Percentiles rank a stretch among this genome's conserved stretches.
phyloP scores from a whole-genome alignment of 2,113 vertebrate genomes.

The Columba livia region DNA sequence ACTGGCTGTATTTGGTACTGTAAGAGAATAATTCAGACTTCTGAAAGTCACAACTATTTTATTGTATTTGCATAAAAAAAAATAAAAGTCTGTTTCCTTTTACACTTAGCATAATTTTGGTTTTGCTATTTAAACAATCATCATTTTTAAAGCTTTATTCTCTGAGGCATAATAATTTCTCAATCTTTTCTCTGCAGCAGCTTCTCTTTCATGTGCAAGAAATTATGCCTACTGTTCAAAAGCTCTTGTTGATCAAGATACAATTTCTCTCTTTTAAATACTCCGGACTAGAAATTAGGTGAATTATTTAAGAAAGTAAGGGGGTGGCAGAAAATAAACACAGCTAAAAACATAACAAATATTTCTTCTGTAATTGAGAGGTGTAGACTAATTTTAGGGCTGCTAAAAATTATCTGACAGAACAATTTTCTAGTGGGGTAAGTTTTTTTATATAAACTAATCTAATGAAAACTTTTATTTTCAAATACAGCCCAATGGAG shows the following conservation, averaged over 20 bases:
- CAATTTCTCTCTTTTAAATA: not conserved
- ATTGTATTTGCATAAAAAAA: not conserved
- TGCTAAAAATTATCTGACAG: not conserved
- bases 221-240: not conserved
- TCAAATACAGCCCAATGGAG: not conserved
- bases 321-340: not conserved
- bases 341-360: not conserved
- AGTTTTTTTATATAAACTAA: not conserved
- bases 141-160: not conserved
- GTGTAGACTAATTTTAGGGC: not conserved
- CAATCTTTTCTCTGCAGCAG: not conserved
- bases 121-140: not conserved
- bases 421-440: not conserved
- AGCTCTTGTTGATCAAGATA: not conserved
- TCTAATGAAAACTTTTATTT: not conserved
- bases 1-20: slow-evolving; percentile 74
- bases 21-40: not conserved
- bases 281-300: not conserved
- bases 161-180: not conserved
- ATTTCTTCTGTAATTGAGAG: not conserved
- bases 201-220: not conserved
- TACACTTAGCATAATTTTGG: not conserved
- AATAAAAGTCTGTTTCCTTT: not conserved
- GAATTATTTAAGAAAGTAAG: not conserved
- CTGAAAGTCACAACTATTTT: not conserved